phyloP scores from a whole-genome alignment of 2,113 vertebrate genomes.

The Upupa epops region DNA sequence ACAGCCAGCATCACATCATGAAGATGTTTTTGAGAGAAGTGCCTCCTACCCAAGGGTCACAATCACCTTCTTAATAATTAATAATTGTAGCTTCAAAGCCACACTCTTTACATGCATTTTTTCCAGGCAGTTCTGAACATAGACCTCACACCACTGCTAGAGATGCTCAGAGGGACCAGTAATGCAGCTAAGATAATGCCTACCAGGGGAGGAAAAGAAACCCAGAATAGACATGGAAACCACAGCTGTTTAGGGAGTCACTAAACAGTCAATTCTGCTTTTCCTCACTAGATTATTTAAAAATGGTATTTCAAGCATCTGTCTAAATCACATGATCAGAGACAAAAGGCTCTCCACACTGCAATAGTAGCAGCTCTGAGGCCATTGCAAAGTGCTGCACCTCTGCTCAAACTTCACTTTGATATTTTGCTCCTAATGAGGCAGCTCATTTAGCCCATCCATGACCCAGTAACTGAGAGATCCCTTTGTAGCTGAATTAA shows the following conservation, averaged over 20 bases:
- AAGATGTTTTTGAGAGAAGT: background rate
- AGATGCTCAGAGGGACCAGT: background rate
- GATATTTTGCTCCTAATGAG: background rate
- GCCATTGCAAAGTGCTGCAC: background rate
- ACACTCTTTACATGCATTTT: background rate
- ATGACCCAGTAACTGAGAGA: background rate
- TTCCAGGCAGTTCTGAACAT: background rate
- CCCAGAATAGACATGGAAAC: background rate
- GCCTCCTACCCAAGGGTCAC: background rate
- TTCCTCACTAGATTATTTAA: background rate
- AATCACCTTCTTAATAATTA: fast-evolving
- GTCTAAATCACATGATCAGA: background rate
- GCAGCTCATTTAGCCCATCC: background rate
- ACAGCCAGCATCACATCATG: background rate
- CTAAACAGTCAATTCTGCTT: background rate
- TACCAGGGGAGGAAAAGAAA: background rate
- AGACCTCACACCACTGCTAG: background rate
- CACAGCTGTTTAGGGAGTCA: background rate
- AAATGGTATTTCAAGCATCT: background rate
- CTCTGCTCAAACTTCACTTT: background rate
- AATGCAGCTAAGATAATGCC: background rate
- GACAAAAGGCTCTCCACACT: background rate
- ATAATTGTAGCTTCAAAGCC: background rate
- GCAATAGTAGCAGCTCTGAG: background rate
- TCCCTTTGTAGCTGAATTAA: background rate